Percentiles rank a stretch among this genome's conserved stretches.
phyloP scores from a whole-genome alignment of 2,888 invertebrate genomes.

The Camponotus fellah region DNA sequence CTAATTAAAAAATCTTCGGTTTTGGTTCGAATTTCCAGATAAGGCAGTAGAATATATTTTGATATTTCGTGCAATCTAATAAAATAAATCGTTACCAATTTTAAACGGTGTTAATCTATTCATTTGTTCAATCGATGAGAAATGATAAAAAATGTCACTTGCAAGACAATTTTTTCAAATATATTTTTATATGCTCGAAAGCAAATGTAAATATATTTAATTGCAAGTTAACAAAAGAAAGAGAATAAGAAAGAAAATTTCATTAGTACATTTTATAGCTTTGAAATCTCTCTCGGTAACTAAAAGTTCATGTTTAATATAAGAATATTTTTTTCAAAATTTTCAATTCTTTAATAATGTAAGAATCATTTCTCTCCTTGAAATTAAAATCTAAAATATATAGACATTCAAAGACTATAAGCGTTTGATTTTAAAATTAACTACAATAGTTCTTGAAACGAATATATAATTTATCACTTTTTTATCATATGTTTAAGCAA shows the following conservation, averaged over 20 bases:
- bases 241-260: neutral
- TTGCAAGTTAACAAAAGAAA: neutral
- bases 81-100: constrained; percentile 21
- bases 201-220: neutral
- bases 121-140: neutral
- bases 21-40: no score
- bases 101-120: neutral
- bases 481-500: constrained; percentile 35
- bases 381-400: neutral
- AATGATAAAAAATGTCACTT: neutral
- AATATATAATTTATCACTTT: constrained; percentile 5
- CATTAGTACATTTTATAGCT: neutral
- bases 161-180: neutral
- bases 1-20: no score
- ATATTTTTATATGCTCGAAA: neutral
- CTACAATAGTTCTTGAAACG: neutral
- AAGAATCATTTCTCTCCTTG: neutral
- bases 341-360: neutral
- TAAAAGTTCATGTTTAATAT: neutral
- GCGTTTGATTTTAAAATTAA: constrained; percentile 7
- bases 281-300: neutral
- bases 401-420: neutral
- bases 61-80: no score
- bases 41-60: no score
- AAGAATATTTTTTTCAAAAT: neutral